Evolutionary conservation across 1,140 invertebrate species (phyloP).

Genomic region (Drosophila miranda): DNA sequence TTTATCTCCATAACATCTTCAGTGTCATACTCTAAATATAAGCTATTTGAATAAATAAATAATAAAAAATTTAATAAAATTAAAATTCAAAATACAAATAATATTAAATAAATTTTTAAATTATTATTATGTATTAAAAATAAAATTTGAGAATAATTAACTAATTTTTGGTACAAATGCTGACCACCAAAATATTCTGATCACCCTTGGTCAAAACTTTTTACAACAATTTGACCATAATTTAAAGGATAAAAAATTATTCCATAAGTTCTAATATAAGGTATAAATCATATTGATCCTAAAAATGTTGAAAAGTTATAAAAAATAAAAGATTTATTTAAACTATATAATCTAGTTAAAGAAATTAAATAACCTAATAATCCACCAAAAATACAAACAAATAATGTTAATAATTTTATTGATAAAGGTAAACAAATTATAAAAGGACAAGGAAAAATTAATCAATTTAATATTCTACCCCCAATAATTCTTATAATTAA

Average conservation of each 20-base stretch:
- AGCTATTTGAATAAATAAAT: constrained; percentile 84
- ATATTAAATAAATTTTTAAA: constrained; percentile 83
- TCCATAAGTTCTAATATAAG: constrained; percentile 7
- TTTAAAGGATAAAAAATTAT: constrained; percentile 51
- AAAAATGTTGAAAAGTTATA: no score
- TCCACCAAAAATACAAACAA: no score
- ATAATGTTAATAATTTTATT: no score
- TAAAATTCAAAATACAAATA: constrained; percentile 82
- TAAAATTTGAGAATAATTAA: constrained; percentile 54
- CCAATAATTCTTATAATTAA: no score
- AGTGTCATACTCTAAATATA: constrained; percentile 84
- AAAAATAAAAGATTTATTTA: no score
- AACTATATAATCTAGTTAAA: no score
- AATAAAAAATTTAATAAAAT: constrained; percentile 80
- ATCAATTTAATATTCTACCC: no score
- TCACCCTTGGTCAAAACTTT: constrained; percentile 83
- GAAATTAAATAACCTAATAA: no score
- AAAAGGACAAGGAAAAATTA: no score
- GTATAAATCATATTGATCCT: no score
- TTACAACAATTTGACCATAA: constrained; percentile 59
- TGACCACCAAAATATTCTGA: constrained; percentile 82
- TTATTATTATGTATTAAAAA: constrained; percentile 80
- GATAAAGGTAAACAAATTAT: no score
- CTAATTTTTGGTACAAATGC: constrained; percentile 70
- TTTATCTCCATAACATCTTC: constrained; percentile 82